Percentiles rank a stretch among this genome's conserved stretches.
These are phyloP conservation scores for Eclectus roratus DNA, from an alignment of 2,113 vertebrate genomes.

Conservation along the genomic window DNA sequence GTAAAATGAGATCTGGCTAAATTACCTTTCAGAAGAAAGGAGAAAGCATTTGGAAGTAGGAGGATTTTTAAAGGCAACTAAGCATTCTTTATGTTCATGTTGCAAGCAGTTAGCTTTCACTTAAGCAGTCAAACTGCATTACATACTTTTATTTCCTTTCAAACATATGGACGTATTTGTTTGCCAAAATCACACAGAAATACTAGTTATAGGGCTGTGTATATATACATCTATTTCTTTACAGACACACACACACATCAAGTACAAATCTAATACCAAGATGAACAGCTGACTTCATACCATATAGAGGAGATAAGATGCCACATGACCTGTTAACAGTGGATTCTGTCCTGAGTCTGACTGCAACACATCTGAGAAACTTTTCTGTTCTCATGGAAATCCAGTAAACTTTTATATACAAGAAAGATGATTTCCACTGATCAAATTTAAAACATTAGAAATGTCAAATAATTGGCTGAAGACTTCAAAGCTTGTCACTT, in stretches of 20 bases:
- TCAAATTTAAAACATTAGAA: background rate
- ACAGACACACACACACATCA: background rate
- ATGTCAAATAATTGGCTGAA: background rate
- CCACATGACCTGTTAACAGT: background rate
- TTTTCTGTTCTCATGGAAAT: background rate
- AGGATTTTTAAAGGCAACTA: background rate
- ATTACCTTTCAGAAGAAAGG: background rate
- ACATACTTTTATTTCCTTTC: background rate
- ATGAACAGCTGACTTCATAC: background rate
- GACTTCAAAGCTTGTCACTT: background rate
- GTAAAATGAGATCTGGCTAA: background rate
- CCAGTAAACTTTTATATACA: background rate
- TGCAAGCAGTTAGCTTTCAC: background rate
- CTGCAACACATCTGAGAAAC: background rate
- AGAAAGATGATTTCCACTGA: background rate
- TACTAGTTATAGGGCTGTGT: background rate
- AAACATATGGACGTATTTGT: background rate
- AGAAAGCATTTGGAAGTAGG: background rate
- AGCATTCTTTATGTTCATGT: background rate
- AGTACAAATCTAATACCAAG: background rate
- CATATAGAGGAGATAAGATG: background rate
- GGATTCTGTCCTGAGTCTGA: background rate
- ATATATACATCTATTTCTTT: background rate
- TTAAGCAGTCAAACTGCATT: background rate
- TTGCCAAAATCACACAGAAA: background rate